Base-by-base conservation (phyloP, 1,140 invertebrate genomes). In the Papilio dardanus region DNA sequence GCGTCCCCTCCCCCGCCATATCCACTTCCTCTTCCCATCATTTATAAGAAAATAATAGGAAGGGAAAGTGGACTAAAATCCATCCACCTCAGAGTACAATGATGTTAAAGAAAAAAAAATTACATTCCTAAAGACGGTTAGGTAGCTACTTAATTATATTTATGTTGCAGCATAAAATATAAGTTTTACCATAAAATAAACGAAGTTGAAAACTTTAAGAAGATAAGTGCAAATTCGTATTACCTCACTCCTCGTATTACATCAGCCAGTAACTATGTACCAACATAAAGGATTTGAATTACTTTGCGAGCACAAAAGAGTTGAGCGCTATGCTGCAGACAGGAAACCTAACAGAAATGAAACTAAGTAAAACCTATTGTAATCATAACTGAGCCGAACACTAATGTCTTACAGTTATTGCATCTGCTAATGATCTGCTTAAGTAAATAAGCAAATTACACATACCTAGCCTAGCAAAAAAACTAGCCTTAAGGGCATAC, bases 241-340 rank as follows among this genome's bases (percentile, higher is more conserved):
- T 54, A 54, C 50, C 21, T 54, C 24, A 24, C 24, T 24, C 21
- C n/a, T 54, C 50, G 50, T 54, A 28, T 21, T 54, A 54, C 50
- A 7, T 21, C 50, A 54, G 50, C 50, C 50, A 54, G 50, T 30
- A 28, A 24, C 24, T 62, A 62, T 28, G 24, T 28, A 62, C 12
- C 54, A 62, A 62, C 54, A 28, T 62, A 62, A 62, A 62, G 24
- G 54, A 62, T 62, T 62, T 62, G 24, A 62, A 62, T 62, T 62
- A 62, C 54, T 62, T 62, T 28, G 54, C 54, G 54, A 62, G 24
- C 54, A 28, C 54, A 62, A 62, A 62, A 62, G 54, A 62, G 54
- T 62, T 62, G 24, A 30, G 54, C 24, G 24, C 54, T 62, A 62
- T 30, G 2, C 10, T 8, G 21, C 54, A 62, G 54, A 62, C 54